Percentiles rank a stretch among this genome's conserved stretches.
Conservation (phyloP, 2,888 invertebrate genomes). For the Leistus spinibarbis region DNA sequence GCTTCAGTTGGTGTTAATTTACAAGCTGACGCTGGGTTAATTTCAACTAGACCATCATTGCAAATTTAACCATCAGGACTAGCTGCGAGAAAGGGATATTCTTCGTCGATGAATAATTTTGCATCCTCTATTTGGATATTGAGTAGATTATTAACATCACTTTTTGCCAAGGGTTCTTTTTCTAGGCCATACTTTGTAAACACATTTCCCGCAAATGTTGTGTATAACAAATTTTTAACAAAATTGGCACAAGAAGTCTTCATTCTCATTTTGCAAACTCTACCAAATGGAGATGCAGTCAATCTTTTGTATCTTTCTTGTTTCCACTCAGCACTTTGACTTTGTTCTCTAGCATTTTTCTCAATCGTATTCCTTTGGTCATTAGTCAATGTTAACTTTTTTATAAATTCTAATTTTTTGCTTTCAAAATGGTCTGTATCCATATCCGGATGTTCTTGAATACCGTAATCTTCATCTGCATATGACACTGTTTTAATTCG, state of each 20-base stretch:
- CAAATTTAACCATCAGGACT: neutral
- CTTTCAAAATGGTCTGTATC: neutral
- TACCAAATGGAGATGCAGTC: neutral
- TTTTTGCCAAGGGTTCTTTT: neutral
- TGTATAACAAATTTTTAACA: neutral
- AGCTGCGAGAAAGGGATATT: neutral
- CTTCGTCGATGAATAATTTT: neutral
- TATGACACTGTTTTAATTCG: neutral
- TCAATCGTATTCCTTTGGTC: slow-evolving; percentile 6
- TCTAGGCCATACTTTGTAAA: neutral
- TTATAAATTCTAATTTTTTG: neutral
- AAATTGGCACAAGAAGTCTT: neutral
- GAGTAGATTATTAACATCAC: neutral
- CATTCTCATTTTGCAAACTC: neutral
- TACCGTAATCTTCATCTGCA: slow-evolving; percentile 7
- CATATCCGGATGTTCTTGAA: slow-evolving; percentile 18
- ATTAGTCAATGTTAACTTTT: neutral
- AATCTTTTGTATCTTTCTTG: neutral
- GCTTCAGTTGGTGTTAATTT: neutral
- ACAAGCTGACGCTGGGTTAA: neutral
- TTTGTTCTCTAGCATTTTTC: neutral
- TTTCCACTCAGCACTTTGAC: neutral
- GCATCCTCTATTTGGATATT: neutral
- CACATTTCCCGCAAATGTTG: neutral
- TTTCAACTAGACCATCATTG: neutral